Base-by-base conservation (phyloP, 2,888 invertebrate genomes). In the Drosophila diplacantha region DNA sequence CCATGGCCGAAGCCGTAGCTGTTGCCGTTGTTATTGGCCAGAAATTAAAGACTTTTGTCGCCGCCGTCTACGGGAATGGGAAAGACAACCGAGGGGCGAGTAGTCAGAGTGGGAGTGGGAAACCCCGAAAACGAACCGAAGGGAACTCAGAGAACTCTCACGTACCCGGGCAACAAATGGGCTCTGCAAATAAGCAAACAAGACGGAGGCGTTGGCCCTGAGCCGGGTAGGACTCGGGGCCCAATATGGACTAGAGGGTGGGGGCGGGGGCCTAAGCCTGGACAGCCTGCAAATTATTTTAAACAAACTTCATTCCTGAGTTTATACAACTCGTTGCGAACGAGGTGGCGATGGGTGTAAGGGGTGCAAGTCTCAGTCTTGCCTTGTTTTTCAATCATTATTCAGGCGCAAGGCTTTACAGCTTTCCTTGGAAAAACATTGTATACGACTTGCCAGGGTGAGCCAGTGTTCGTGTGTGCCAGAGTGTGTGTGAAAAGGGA, bases 331-430 rank as follows among this genome's bases (percentile, higher is more conserved):
- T 82, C 77, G 71, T 76, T 74, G 79, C 43, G 6, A 34, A 14
- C 34, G 29, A 38, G 41, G 32, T 34, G 18, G 52, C 20, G 22
- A 52, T 12, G 39, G 37, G 31, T 22, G 22, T 22, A 7, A 1
- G 34, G 24, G 31, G 16, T n/a, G 38, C 56, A 14, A 68, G 51
- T 47, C 53, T 43, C 56, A 49, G 60, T 69, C 68, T 62, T 74
- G 74, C 81, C 83, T 83, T 80, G 83, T 81, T 80, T 77, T 83
- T 83, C 83, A 81, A 80, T 83, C 82, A 83, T 80, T 80, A 83
- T 81, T 83, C 83, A 78, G 81, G 75, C 73, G 78, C 73, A 74
- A 82, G 81, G 81, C 75, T 79, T 79, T 79, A 58, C 66, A 69
- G 75, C 73, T 83, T 79, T 77, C 43, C 58, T 76, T 73, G 67